Percentiles rank a stretch among this genome's conserved stretches.
phyloP scores from a whole-genome alignment of 2,113 vertebrate species.

The Cyprinodon variegatus region DNA sequence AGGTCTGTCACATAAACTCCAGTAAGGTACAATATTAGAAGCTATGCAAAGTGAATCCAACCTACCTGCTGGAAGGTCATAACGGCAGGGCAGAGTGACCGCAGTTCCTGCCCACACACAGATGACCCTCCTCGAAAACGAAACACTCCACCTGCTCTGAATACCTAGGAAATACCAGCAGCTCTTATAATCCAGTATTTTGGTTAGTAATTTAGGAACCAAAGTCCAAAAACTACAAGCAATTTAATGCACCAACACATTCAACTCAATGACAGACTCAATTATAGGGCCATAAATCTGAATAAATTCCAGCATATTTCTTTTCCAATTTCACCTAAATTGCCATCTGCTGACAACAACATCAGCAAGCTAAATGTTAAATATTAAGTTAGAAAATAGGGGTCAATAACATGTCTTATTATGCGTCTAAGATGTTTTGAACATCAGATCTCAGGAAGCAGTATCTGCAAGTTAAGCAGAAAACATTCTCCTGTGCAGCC shows the following conservation, averaged over 20 bases:
- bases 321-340: neutral
- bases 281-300: neutral
- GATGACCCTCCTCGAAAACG: slow-evolving; percentile 77
- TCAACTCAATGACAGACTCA: neutral
- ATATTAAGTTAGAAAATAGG: no score
- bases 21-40: neutral
- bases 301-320: neutral
- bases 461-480: slow-evolving; percentile 26
- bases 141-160: slow-evolving; percentile 76
- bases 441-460: neutral
- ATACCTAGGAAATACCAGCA: slow-evolving; percentile 52
- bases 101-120: slow-evolving; percentile 82
- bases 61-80: slow-evolving; percentile 78
- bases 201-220: neutral
- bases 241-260: no score
- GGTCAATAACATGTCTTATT: neutral
- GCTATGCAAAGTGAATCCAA: neutral
- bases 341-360: neutral
- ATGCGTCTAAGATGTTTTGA: neutral
- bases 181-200: no score
- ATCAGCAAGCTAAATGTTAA: no score
- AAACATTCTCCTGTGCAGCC: slow-evolving; percentile 27
- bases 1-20: neutral
- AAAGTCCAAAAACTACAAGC: neutral
- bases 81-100: slow-evolving; percentile 78